Base-by-base conservation (phyloP, 2,797 vertebrate species). In the Limnodromus scolopaceus region DNA sequence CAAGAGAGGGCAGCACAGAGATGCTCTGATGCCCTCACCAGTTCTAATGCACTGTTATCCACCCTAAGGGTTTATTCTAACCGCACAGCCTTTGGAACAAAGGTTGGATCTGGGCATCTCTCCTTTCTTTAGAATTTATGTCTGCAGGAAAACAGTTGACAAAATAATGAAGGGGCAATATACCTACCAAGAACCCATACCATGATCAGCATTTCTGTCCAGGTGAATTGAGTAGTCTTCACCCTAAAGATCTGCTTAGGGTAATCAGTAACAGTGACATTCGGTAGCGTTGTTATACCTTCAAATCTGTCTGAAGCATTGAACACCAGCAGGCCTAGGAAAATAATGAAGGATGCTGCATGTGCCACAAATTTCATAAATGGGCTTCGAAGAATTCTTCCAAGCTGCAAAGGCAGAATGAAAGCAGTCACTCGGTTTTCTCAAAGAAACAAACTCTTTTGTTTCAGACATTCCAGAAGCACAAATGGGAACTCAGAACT, bases 321-420 rank as follows among this genome's bases (percentile, higher is more conserved):
- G 95, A 99, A 99, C 85, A 99, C 98, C 71, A 99, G 98, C 93
- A 99, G 98, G 96, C 99, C 98, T 97, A 99, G 97, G 97, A 99
- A 99, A 98, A 99, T 98, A 97, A 99, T 99, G 98, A 99, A 99
- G 75, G 99, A 99, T 25, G 98, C 98, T 8, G 99, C 99, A 8
- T 99, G 99, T 14, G 99, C 98, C 92, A 99, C 99, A 76, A 99
- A 99, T 97, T 99, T 99, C 99, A 99, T 99, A 91, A 99, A 99
- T 13, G 99, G 99, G 94, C 99, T 99, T 85, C 98, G 98, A 65
- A 99, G 98, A 81, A 98, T 87, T 96, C 98, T 99, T 92, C 99
- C 99, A 90, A 99, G 98, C 99, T 99, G 96, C 46, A 65, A 96
- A 89, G 74, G 87, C 81, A 95, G 94, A 96, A 92, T 6, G 74